Percentiles rank a stretch among this genome's conserved stretches.
Evolutionary conservation across 1,140 invertebrate genomes (phyloP).

Genomic region (Drosophila rufa): DNA sequence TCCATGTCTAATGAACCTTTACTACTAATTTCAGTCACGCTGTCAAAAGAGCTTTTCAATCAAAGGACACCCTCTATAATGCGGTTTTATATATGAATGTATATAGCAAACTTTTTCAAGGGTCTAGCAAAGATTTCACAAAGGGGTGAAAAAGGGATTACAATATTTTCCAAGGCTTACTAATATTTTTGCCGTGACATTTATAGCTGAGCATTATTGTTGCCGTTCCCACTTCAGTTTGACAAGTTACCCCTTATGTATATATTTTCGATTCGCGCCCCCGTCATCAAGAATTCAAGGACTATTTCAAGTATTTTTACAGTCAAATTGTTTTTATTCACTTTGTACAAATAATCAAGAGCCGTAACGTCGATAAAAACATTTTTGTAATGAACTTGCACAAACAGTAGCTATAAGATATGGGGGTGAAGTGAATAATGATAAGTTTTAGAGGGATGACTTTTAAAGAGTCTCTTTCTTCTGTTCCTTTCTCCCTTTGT

Average conservation of each 20-base stretch:
- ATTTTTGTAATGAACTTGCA: constrained; percentile 47
- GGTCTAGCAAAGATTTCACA: constrained; percentile 18
- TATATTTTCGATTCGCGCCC: constrained; percentile 17
- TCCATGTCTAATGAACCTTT: constrained; percentile 51
- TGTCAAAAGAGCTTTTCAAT: not conserved
- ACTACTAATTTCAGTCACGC: constrained; percentile 29
- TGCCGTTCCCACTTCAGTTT: constrained; percentile 28
- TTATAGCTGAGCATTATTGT: constrained; percentile 69
- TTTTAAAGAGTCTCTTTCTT: constrained; percentile 5
- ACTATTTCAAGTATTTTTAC: constrained; percentile 80
- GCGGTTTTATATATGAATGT: constrained; percentile 25
- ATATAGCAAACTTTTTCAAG: constrained; percentile 11
- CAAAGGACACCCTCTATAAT: constrained; percentile 19
- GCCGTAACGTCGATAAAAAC: constrained; percentile 46
- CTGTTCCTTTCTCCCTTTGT: not conserved
- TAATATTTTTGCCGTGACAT: constrained; percentile 68
- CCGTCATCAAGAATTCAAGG: constrained; percentile 60
- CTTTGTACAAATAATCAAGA: constrained; percentile 73
- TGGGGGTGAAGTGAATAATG: constrained; percentile 35
- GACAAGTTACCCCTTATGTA: constrained; percentile 25
- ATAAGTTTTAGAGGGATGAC: constrained; percentile 52
- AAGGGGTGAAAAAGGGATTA: constrained; percentile 73
- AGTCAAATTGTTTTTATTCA: constrained; percentile 83
- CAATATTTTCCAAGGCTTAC: constrained; percentile 60
- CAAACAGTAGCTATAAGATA: constrained; percentile 22